Evolutionary conservation across 2,888 invertebrate species (phyloP).

Genomic region (Capitulum mitella): DNA sequence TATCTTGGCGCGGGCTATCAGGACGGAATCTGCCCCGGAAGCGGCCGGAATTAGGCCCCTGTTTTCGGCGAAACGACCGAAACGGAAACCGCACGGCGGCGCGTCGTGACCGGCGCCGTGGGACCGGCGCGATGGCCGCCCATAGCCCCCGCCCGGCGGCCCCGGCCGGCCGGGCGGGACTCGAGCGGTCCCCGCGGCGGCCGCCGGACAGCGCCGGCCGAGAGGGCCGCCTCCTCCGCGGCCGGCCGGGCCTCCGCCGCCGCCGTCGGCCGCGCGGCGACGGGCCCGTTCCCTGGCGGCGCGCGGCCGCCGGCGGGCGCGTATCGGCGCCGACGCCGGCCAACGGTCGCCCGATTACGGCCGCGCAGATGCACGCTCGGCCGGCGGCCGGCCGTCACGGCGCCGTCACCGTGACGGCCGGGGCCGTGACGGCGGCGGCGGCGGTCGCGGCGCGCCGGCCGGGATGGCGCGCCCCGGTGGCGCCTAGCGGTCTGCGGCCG

Average conservation of each 20-base stretch:
- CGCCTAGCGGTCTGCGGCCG: too few relatives aligned
- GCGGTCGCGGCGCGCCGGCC: neutral
- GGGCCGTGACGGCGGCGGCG: neutral
- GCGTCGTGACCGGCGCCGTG: neutral
- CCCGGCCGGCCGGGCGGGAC: too few relatives aligned
- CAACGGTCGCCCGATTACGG: neutral
- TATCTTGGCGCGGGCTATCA: neutral
- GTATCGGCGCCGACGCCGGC: neutral
- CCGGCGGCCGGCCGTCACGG: neutral
- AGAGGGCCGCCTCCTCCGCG: too few relatives aligned
- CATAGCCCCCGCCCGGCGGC: too few relatives aligned
- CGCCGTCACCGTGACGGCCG: neutral
- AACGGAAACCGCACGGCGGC: neutral
- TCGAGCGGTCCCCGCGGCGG: too few relatives aligned
- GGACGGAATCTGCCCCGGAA: neutral
- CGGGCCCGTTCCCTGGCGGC: neutral
- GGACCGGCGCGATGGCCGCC: too few relatives aligned
- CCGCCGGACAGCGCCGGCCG: too few relatives aligned
- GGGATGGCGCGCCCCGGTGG: neutral
- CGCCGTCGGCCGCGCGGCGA: neutral
- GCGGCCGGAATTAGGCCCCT: neutral
- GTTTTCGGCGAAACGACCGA: neutral
- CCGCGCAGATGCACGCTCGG: neutral
- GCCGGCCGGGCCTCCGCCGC: too few relatives aligned
- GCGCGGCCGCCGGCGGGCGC: too few relatives aligned